Evolutionary conservation across 1,140 invertebrate species (phyloP), one percentile per base, ranked within the genome.

Genomic region (Eciton burchellii): DNA sequence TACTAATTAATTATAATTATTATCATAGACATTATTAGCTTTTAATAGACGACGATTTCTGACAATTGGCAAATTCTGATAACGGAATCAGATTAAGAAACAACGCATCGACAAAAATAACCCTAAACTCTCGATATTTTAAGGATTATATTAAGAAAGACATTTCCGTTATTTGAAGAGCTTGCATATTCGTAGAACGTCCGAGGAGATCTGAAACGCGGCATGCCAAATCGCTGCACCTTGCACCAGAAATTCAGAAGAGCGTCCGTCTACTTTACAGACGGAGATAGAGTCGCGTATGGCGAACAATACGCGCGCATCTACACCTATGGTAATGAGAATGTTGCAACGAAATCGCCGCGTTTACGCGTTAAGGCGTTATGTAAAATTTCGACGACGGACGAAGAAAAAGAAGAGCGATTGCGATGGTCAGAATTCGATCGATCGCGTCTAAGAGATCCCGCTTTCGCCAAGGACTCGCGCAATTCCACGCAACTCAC

Each of bases 291-390:
- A 83, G 65, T 49, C 65, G 24, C 47, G 59, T 47, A 57, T 49
- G 52, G 14, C 29, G 35, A 41, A 16, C 81, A 21, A 82, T 54
- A 41, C 2, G 21, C 24, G 65, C 24, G 65, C 47, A 74, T 87
- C 81, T 87, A 62, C 73, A 74, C 62, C 54, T 43, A 59, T 84
- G 74, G 47, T 88, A 87, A 88, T 88, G 76, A 81, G 86, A 88
- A 84, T 41, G 82, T 70, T 59, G 3, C 83, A 81, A 87, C 74
- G 57, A n/a, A n/a, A 79, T 56, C 86, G 77, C 66, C 41, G 35
- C 74, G 72, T 85, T 83, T 71, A 19, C 16, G 21, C 12, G 21
- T 68, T 9, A 19, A 52, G 26, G 5, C 45, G 24, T 29, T 29
- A 11, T 68, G 49, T 52, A 35, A 35, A 35, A 35, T 35, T 35